Evolutionary conservation across 2,113 vertebrate genomes (phyloP).

Genomic region (Protomyctophum bolini): DNA sequence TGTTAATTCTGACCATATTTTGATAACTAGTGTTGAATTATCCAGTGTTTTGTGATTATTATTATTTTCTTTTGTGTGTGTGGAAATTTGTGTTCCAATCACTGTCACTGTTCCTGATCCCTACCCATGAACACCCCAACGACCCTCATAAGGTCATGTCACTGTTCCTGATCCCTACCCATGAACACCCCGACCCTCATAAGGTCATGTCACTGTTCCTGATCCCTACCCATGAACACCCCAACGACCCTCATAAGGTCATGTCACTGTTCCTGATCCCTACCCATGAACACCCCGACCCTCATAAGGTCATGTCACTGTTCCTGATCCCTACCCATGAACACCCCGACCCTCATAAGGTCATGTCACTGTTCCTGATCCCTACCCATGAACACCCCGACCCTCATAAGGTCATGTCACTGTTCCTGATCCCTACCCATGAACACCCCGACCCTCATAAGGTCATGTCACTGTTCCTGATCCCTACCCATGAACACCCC

Average conservation of each 20-base stretch:
- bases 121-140: constrained; percentile 10
- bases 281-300: constrained; percentile 11
- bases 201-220: constrained; percentile 52
- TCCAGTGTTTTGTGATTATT: constrained; percentile 20
- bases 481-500: constrained; percentile 25
- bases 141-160: constrained; percentile 15
- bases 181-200: not conserved
- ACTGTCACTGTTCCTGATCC: constrained; percentile 55
- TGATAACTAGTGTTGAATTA: not conserved
- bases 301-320: constrained; percentile 43
- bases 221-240: constrained; percentile 30
- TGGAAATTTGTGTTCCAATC: constrained; percentile 33
- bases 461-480: constrained; percentile 54
- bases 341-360: not conserved
- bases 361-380: constrained; percentile 55
- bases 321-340: constrained; percentile 38
- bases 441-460: not conserved
- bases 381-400: constrained; percentile 18
- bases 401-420: constrained; percentile 35
- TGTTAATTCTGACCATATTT: no score
- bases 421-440: constrained; percentile 44
- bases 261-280: constrained; percentile 55
- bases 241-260: not conserved
- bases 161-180: constrained; percentile 51
- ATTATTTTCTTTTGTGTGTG: constrained; percentile 36